Percentiles rank a stretch among this genome's conserved stretches.
Conservation (phyloP, 2,888 invertebrate genomes). For the Agrochola litura region DNA sequence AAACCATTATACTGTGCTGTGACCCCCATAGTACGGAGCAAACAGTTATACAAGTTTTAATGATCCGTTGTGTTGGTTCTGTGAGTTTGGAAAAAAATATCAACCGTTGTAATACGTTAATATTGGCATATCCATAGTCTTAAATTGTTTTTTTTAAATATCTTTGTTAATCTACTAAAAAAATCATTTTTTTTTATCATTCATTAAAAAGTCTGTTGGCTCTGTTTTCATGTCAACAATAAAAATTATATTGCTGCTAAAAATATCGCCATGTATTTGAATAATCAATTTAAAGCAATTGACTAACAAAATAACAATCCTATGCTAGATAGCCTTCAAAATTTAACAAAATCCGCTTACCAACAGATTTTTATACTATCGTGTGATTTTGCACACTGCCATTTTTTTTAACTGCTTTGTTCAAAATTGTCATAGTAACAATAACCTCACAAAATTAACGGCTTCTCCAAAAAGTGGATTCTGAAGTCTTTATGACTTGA, state of each 20-base stretch:
- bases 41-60: constrained; percentile 32
- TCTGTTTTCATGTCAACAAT: neutral
- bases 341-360: neutral
- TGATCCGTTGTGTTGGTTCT: neutral
- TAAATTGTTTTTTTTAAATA: neutral
- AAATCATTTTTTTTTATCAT: neutral
- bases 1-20: constrained; percentile 47
- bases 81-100: neutral
- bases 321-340: constrained; percentile 13
- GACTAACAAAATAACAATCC: neutral
- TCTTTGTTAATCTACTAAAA: neutral
- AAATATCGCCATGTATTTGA: neutral
- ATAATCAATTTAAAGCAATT: neutral
- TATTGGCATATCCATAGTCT: neutral
- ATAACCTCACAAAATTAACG: neutral
- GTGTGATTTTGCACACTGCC: constrained; percentile 4
- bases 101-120: neutral
- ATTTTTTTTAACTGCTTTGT: neutral
- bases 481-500: neutral
- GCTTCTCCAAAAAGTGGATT: neutral
- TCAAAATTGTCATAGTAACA: neutral
- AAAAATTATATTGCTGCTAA: neutral
- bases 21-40: constrained; percentile 25
- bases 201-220: neutral
- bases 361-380: neutral